Conservation (phyloP, 2,888 invertebrate genomes). For the Choreutis nemorana region DNA sequence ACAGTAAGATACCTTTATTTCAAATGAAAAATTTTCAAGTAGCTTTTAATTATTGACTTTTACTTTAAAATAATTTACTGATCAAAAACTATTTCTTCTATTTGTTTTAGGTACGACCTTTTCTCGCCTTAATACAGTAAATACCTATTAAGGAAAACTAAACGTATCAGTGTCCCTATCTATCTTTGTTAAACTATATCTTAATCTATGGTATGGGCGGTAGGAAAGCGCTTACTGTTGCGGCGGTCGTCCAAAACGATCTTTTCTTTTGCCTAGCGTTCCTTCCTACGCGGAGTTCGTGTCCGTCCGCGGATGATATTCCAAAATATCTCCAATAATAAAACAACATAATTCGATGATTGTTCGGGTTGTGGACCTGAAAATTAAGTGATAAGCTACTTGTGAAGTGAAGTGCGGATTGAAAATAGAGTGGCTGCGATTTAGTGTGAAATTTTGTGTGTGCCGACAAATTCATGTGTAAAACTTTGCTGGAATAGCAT, state of each 20-base stretch:
- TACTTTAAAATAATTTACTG: too few relatives aligned
- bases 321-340: conserved; percentile 33
- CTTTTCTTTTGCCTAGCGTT: conserved; percentile 46
- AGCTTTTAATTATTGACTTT: too few relatives aligned
- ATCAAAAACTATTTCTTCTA: too few relatives aligned
- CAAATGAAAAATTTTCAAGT: too few relatives aligned
- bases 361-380: conserved; percentile 39
- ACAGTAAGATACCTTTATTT: too few relatives aligned
- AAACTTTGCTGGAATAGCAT: conserved; percentile 34
- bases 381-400: too few relatives aligned
- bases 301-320: conserved; percentile 55
- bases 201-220: conserved; percentile 19
- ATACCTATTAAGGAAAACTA: too few relatives aligned
- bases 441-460: conserved; percentile 43
- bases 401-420: conserved; percentile 25
- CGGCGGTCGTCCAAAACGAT: too few relatives aligned
- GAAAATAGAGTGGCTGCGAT: conserved; percentile 28
- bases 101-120: too few relatives aligned
- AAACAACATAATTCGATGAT: conserved; percentile 30
- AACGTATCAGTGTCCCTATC: too few relatives aligned
- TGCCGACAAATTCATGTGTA: conserved; percentile 43
- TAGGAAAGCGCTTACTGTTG: conserved; percentile 38
- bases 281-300: conserved; percentile 56
- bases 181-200: too few relatives aligned
- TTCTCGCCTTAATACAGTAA: too few relatives aligned